phyloP scores from a whole-genome alignment of 2,797 vertebrate genomes.

The Cephalopachus bancanus region DNA sequence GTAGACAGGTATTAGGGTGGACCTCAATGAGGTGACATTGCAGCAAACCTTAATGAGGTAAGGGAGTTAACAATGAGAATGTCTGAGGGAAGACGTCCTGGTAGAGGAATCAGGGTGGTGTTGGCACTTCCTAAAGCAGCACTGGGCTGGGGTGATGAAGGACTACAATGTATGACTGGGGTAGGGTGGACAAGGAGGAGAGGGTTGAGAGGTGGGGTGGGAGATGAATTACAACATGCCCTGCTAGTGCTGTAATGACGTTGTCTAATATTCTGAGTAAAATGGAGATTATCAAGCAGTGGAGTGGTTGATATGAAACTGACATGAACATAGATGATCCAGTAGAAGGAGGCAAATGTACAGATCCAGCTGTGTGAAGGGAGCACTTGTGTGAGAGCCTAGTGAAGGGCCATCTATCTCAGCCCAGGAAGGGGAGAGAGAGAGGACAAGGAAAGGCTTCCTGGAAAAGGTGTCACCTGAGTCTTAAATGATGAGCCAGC shows the following conservation, averaged over 20 bases:
- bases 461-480: neutral
- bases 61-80: neutral
- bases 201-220: neutral
- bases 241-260: fast-evolving
- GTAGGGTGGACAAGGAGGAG: neutral
- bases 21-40: neutral
- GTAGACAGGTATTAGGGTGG: neutral
- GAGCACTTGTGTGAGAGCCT: neutral
- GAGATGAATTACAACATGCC: neutral
- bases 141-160: too few relatives aligned
- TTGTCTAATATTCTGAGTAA: neutral
- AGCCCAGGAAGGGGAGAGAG: neutral
- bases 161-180: neutral
- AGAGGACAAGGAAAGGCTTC: neutral
- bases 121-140: neutral
- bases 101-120: neutral
- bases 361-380: neutral
- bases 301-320: neutral
- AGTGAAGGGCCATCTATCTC: neutral
- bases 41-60: neutral
- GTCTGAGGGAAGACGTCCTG: neutral
- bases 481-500: neutral
- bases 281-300: neutral
- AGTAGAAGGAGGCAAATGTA: neutral
- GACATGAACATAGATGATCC: neutral